A percentile compares a stretch with the other conserved stretches of the same genome.
Evolutionary conservation across 2,888 invertebrate genomes (phyloP).

Genomic region (Dusona sp.): DNA sequence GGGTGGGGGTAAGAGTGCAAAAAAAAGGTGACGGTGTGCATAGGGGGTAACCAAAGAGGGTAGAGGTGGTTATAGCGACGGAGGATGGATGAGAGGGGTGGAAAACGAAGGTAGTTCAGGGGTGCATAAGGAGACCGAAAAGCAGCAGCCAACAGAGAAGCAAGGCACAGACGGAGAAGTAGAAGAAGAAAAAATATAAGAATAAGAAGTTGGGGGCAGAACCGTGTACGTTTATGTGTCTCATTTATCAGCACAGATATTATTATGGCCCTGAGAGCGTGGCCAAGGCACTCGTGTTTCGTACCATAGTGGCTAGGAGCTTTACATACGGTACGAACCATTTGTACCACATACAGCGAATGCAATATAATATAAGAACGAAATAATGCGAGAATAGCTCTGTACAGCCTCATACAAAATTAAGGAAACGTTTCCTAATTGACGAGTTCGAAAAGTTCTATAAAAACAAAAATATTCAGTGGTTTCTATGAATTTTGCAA

Average conservation of each 20-base stretch:
- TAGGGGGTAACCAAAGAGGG: slow-evolving; percentile 66
- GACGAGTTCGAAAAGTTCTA: neutral
- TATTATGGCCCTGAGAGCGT: slow-evolving; percentile 81
- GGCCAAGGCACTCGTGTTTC: slow-evolving; percentile 68
- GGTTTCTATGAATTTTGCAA: neutral
- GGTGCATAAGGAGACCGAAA: slow-evolving; percentile 39
- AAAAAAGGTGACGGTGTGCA: slow-evolving; percentile 61
- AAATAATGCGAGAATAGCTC: slow-evolving; percentile 79
- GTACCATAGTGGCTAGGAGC: slow-evolving; percentile 79
- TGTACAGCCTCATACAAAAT: slow-evolving; percentile 31
- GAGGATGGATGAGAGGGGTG: slow-evolving; percentile 60
- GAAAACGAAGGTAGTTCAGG: slow-evolving; percentile 49
- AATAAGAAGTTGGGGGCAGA: slow-evolving; percentile 66
- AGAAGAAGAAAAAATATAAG: slow-evolving; percentile 30
- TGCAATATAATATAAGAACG: slow-evolving; percentile 83
- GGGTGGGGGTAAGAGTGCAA: slow-evolving; percentile 41
- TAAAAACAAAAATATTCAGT: neutral
- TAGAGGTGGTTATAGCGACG: slow-evolving; percentile 42
- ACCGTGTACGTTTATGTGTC: slow-evolving; percentile 84
- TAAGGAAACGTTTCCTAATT: neutral
- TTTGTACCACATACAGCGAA: slow-evolving; percentile 78
- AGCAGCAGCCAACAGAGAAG: slow-evolving; percentile 55
- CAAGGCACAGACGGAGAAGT: slow-evolving; percentile 15
- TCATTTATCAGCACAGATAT: slow-evolving; percentile 84
- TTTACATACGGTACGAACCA: slow-evolving; percentile 82